Conservation (phyloP, 1,140 invertebrate species). For the Drosophila pachea region DNA sequence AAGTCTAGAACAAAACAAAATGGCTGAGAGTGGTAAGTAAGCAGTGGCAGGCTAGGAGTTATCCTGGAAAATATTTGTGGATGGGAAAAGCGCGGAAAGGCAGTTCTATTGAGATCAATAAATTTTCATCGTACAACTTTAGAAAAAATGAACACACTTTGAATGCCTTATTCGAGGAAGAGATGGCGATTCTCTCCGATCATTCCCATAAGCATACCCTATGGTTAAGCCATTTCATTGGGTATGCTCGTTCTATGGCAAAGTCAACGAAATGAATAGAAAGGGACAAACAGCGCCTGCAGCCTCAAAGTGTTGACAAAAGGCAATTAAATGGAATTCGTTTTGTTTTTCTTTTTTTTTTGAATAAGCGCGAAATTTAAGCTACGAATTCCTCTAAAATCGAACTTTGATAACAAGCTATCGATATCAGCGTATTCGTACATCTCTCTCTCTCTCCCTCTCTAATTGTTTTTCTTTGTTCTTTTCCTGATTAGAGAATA, state of each 20-base stretch:
- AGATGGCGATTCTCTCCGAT: too few relatives aligned
- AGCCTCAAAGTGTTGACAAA: not conserved
- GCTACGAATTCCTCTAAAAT: not conserved
- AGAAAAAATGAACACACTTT: too few relatives aligned
- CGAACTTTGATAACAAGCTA: too few relatives aligned
- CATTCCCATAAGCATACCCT: not conserved
- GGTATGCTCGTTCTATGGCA: slow-evolving; percentile 5
- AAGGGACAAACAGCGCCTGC: not conserved
- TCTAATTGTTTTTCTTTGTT: not conserved
- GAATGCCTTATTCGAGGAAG: too few relatives aligned
- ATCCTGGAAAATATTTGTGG: not conserved
- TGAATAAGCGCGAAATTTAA: not conserved
- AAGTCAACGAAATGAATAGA: not conserved
- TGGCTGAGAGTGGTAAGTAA: not conserved
- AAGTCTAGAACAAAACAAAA: slow-evolving; percentile 6
- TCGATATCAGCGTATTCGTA: too few relatives aligned
- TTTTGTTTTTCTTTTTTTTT: not conserved
- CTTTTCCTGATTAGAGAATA: slow-evolving; percentile 13
- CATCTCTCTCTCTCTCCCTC: too few relatives aligned
- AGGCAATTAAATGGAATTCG: slow-evolving; percentile 1
- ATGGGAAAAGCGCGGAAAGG: too few relatives aligned
- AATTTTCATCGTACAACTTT: too few relatives aligned
- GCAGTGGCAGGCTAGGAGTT: not conserved
- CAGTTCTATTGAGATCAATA: too few relatives aligned
- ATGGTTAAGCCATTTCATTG: not conserved